Conservation (phyloP, 2,888 invertebrate species). For the Tenthredo scrophulariae region DNA sequence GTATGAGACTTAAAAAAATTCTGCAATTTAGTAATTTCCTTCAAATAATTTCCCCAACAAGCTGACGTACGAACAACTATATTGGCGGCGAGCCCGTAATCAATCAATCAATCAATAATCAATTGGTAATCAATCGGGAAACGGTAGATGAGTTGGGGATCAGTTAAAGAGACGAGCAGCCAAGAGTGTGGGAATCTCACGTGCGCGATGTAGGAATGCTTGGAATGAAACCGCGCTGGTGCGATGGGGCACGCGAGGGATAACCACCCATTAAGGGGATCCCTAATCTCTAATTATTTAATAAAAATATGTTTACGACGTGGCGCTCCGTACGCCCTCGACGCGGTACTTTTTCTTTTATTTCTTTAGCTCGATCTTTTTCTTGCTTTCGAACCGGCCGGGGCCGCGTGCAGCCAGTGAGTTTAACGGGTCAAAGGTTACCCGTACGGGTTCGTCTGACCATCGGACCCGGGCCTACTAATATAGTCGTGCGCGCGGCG, state of each 20-base stretch:
- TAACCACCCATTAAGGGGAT: constrained; percentile 75
- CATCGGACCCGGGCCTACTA: constrained; percentile 47
- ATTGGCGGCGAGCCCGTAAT: not conserved
- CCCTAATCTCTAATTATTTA: constrained; percentile 78
- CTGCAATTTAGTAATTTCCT: not conserved
- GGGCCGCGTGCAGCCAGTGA: constrained; percentile 47
- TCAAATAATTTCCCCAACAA: not conserved
- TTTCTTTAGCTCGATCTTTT: constrained; percentile 40
- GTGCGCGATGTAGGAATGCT: constrained; percentile 74
- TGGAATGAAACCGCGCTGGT: constrained; percentile 69
- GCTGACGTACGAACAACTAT: not conserved
- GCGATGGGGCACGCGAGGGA: constrained; percentile 73
- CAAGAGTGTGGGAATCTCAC: constrained; percentile 77
- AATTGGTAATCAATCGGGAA: constrained; percentile 44
- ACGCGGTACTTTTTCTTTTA: constrained; percentile 62
- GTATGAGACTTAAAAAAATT: not conserved
- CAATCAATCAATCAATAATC: constrained; percentile 31
- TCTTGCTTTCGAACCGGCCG: constrained; percentile 38
- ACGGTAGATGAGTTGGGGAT: constrained; percentile 46
- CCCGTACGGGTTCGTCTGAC: constrained; percentile 39
- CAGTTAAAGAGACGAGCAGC: constrained; percentile 63
- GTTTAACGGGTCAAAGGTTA: constrained; percentile 53
- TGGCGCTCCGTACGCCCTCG: constrained; percentile 76
- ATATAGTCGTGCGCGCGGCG: constrained; percentile 50
- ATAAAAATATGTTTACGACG: constrained; percentile 78